Base-by-base conservation (phyloP, 2,888 invertebrate genomes). In the Horisme vitalbata region DNA sequence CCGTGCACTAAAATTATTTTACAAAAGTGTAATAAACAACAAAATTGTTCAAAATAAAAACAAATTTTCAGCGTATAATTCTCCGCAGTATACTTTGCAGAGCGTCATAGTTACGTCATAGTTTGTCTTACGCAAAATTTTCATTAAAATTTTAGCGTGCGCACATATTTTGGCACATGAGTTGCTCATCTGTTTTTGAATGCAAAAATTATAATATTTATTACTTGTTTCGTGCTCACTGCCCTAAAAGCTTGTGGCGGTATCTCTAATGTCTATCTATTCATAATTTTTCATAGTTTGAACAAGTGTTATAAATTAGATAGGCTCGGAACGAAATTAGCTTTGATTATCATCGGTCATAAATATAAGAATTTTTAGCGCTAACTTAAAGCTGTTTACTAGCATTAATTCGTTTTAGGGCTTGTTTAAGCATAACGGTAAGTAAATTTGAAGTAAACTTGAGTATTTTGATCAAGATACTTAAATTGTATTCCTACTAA, bases 161-260 rank as follows among this genome's bases (percentile, higher is more conserved):
- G 7, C 7, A 27, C 0, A 9, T 4, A 14, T 8, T 37, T 36
- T 27, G 10, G 7, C 23, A 7, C n/a, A 20, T 18, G 20, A n/a
- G 14, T 30, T 38, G 31, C 15, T 31, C 14, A 31, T 7, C 21
- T 15, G 10, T 13, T 26, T 32, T 10, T 15, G 31, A 33, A 41
- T 21, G 5, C 9, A 63, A 18, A 65, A 63, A 65, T 63, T 59
- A 65, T 60, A 65, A 68, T 68, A 62, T 67, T 65, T 62, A 63
- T 62, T 50, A 52, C 54, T 52, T 47, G 27, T 28, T 53, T 53
- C 56, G 49, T 62, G 61, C 43, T 57, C 44, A 55, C 56, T 51
- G 35, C 46, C 38, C 52, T 54, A 46, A 52, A 58, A 60, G 45
- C 52, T 48, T 41, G 36, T 49, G 6, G 47, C 24, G 35, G 45